phyloP scores from a whole-genome alignment of 2,888 invertebrate genomes.

The Limulus polyphemus region DNA sequence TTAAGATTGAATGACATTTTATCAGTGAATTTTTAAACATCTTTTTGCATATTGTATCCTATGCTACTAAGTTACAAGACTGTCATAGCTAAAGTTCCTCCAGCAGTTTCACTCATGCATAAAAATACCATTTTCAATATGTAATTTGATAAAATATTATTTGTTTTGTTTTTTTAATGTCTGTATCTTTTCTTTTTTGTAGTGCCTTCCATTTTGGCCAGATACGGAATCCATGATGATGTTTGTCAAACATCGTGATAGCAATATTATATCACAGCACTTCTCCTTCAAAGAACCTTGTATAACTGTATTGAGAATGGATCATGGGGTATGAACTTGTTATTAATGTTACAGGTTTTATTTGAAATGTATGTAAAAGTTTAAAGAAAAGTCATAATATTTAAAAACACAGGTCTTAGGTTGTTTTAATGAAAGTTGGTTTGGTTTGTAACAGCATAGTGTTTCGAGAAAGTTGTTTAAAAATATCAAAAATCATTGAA shows the following conservation, averaged over 20 bases:
- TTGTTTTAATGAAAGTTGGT: neutral
- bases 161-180: too few relatives aligned
- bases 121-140: too few relatives aligned
- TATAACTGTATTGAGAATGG: constrained; percentile 64
- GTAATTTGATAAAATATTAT: too few relatives aligned
- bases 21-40: too few relatives aligned
- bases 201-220: constrained; percentile 61
- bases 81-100: too few relatives aligned
- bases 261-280: constrained; percentile 60
- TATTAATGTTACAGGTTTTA: too few relatives aligned
- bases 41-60: neutral
- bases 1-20: too few relatives aligned
- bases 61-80: neutral
- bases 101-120: too few relatives aligned
- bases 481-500: too few relatives aligned
- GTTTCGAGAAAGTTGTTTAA: too few relatives aligned
- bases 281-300: constrained; percentile 57
- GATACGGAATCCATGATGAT: constrained; percentile 65
- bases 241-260: constrained; percentile 64
- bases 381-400: too few relatives aligned
- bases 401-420: neutral
- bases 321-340: constrained; percentile 53
- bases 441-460: neutral
- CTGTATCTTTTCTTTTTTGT: constrained; percentile 18
- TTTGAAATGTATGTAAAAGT: too few relatives aligned